Conservation (phyloP, 1,140 invertebrate species). For the Onthophagus taurus region DNA sequence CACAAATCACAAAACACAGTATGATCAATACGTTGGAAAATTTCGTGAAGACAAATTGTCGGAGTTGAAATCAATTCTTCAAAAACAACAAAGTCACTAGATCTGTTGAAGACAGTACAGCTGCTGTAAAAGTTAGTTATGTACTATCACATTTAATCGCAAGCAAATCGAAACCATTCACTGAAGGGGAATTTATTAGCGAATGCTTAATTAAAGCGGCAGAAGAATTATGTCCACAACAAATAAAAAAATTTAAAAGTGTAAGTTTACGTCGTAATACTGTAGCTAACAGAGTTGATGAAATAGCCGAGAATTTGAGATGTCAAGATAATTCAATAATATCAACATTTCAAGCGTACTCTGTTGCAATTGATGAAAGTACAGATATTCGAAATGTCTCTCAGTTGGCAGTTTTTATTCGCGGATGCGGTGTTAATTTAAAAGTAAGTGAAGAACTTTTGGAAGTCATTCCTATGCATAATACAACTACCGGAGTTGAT, state of each 20-base stretch:
- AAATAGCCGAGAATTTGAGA: neutral
- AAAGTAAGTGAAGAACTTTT: slow-evolving; percentile 17
- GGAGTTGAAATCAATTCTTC: slow-evolving; percentile 1
- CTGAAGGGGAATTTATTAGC: neutral
- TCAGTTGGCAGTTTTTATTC: too few relatives aligned
- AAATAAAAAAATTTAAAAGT: slow-evolving; percentile 2
- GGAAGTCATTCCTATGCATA: slow-evolving; percentile 11
- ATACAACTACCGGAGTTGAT: slow-evolving; percentile 4
- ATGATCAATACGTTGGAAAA: slow-evolving; percentile 2
- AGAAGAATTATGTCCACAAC: slow-evolving; percentile 25
- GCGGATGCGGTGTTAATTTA: too few relatives aligned
- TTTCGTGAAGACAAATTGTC: neutral
- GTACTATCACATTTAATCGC: neutral
- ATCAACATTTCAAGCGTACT: too few relatives aligned
- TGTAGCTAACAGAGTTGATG: neutral
- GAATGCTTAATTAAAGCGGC: slow-evolving; percentile 12
- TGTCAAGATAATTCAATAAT: too few relatives aligned
- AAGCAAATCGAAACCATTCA: neutral
- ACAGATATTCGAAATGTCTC: too few relatives aligned
- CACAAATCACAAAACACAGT: slow-evolving; percentile 1
- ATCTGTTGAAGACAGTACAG: neutral
- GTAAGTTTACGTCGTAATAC: neutral
- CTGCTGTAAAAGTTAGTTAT: neutral
- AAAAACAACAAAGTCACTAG: slow-evolving; percentile 3
- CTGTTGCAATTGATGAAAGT: too few relatives aligned